A percentile compares a stretch with the other conserved stretches of the same genome.
Evolutionary conservation across 2,113 vertebrate species (phyloP).

Genomic region (Chaetorhynchus papuensis): DNA sequence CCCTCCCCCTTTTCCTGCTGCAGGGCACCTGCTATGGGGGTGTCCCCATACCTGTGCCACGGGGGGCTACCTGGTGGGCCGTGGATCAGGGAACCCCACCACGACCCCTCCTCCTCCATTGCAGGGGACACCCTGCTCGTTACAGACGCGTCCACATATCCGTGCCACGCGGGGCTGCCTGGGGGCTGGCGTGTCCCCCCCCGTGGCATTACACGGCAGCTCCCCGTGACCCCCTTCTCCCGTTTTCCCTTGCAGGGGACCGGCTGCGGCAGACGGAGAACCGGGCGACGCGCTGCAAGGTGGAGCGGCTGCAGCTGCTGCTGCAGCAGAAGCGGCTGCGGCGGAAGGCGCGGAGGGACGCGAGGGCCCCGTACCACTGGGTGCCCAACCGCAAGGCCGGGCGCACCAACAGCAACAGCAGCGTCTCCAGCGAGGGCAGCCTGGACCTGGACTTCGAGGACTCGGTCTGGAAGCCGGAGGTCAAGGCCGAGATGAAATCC

Average conservation of each 20-base stretch:
- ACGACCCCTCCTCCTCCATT: not conserved
- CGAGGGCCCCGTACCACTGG: slow-evolving; percentile 90
- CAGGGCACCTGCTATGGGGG: not conserved
- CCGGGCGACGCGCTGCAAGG: slow-evolving; percentile 94
- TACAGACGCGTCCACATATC: fast-evolving
- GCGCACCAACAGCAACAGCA: slow-evolving; percentile 89
- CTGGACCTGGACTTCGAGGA: slow-evolving; percentile 96
- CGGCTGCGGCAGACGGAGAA: slow-evolving; percentile 94
- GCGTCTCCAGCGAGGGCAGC: slow-evolving; percentile 87
- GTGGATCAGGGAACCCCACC: not conserved
- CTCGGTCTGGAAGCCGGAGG: slow-evolving; percentile 95
- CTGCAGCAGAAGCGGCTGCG: slow-evolving; percentile 95
- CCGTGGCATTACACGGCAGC: fast-evolving
- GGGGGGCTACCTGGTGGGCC: not conserved
- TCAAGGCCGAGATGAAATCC: slow-evolving; percentile 94
- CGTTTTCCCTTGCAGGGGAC: slow-evolving; percentile 75
- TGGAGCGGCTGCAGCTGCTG: slow-evolving; percentile 92
- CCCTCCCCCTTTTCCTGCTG: not conserved
- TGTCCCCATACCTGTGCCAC: fast-evolving
- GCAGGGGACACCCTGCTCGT: not conserved
- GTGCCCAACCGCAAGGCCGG: slow-evolving; percentile 88
- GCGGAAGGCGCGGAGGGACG: slow-evolving; percentile 90
- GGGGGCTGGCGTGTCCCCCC: not conserved
- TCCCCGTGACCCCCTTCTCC: not conserved
- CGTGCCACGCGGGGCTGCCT: fast-evolving